A percentile compares a stretch with the other conserved stretches of the same genome.
Conservation (phyloP, 2,888 invertebrate species). For the Idaea straminata region DNA sequence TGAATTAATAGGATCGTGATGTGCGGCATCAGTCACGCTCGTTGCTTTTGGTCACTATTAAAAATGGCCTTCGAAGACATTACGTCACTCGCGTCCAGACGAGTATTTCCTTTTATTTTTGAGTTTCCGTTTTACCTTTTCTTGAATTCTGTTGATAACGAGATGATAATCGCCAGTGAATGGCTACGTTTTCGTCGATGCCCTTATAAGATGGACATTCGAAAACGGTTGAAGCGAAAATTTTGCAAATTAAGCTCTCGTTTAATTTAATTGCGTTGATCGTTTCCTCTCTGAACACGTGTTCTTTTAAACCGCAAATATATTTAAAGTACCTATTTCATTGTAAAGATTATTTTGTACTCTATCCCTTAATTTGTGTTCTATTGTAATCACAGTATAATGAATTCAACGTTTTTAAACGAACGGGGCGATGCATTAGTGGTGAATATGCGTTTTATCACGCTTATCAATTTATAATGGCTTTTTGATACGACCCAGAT, state of each 20-base stretch:
- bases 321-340: slow-evolving; percentile 33
- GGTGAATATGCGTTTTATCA: slow-evolving; percentile 58
- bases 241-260: slow-evolving; percentile 42
- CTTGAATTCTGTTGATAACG: slow-evolving; percentile 39
- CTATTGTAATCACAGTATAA: slow-evolving; percentile 63
- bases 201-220: slow-evolving; percentile 49
- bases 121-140: slow-evolving; percentile 41
- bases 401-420: slow-evolving; percentile 68
- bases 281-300: slow-evolving; percentile 60
- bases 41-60: slow-evolving; percentile 29
- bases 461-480: slow-evolving; percentile 69
- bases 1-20: slow-evolving; percentile 50
- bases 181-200: slow-evolving; percentile 43
- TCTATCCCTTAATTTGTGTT: slow-evolving; percentile 42
- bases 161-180: slow-evolving; percentile 42
- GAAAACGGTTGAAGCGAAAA: slow-evolving; percentile 38
- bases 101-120: slow-evolving; percentile 23
- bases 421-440: slow-evolving; percentile 65
- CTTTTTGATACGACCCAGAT: slow-evolving; percentile 70
- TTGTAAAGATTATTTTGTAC: slow-evolving; percentile 43
- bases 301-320: slow-evolving; percentile 35
- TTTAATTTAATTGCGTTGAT: slow-evolving; percentile 38
- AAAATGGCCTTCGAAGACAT: slow-evolving; percentile 12
- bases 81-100: slow-evolving; percentile 3
- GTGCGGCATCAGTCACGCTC: slow-evolving; percentile 48